These are phyloP conservation scores for Nemurella pictetii DNA, from an alignment of 2,888 invertebrate genomes.

Conservation along the genomic window DNA sequence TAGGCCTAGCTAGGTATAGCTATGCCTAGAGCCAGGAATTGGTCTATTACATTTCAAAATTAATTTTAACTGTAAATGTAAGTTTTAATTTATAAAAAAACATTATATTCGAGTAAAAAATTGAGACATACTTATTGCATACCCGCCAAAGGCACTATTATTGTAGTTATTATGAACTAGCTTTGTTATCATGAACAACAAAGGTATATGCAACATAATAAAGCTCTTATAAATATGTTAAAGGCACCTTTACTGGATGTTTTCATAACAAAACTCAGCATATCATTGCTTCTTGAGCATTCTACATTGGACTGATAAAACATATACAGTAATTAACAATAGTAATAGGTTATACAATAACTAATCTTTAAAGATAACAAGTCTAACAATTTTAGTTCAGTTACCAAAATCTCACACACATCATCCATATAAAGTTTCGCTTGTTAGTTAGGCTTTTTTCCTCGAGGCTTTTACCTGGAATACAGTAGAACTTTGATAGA, in stretches of 20 bases:
- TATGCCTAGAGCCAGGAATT: background rate
- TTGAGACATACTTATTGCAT: background rate
- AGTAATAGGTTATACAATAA: background rate
- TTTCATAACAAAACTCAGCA: constrained; percentile 1
- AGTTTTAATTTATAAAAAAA: background rate
- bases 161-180: constrained; percentile 14
- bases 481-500: background rate
- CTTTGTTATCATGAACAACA: constrained; percentile 22
- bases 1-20: background rate
- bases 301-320: background rate
- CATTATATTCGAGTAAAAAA: background rate
- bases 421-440: background rate
- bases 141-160: constrained; percentile 4
- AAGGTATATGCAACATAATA: background rate
- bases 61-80: background rate
- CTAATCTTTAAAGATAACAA: background rate
- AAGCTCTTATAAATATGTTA: background rate
- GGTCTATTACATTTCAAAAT: background rate
- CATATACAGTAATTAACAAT: background rate
- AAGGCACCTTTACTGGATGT: constrained; percentile 26
- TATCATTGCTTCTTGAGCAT: background rate
- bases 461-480: background rate
- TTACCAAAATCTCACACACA: background rate
- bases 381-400: background rate
- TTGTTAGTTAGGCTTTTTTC: background rate